A percentile compares a stretch with the other conserved stretches of the same genome.
These are phyloP conservation scores for human DNA, from an alignment of 2,113 vertebrate genomes.

Conservation along the genomic window GRCh38 chr7:49729501-49730000, in stretches of 20 bases:
- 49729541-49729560: background rate
- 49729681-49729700: fast-evolving
- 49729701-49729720: fast-evolving
- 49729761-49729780: background rate
- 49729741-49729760: fast-evolving
- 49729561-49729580: background rate
- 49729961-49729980: no score
- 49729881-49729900: no score
- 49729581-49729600: background rate
- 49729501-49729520: background rate
- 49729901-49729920: no score
- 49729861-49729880: fast-evolving
- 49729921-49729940: no score
- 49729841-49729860: no score
- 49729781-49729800: no score
- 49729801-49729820: background rate
- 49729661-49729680: background rate
- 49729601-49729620: background rate
- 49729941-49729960: no score
- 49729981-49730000: fast-evolving
- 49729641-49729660: background rate
- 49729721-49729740: fast-evolving
- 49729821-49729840: background rate
- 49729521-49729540: background rate
- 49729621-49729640: background rate